These are phyloP conservation scores for Girardinus metallicus DNA, from an alignment of 2,797 vertebrate species.

Conservation along the genomic window DNA sequence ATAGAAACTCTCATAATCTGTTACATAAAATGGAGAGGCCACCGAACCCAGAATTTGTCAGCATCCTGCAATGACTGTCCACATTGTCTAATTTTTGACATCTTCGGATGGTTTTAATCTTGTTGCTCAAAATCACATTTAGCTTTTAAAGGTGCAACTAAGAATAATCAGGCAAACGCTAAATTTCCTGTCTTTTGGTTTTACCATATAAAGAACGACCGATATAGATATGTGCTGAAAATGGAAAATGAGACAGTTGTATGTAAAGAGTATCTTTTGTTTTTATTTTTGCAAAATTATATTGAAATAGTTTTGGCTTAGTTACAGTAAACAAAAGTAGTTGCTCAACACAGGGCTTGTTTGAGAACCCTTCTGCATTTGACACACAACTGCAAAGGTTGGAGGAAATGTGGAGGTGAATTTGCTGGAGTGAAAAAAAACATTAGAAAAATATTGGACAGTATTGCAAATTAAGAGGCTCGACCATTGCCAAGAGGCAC, in stretches of 20 bases:
- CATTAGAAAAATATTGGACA: constrained; percentile 63
- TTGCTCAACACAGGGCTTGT: constrained; percentile 5
- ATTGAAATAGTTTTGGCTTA: neutral
- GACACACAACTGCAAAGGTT: constrained; percentile 30
- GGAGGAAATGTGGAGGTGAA: constrained; percentile 36
- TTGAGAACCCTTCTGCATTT: constrained; percentile 14
- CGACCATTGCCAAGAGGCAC: constrained; percentile 64
- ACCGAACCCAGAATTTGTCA: neutral
- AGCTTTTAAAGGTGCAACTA: neutral
- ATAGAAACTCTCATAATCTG: neutral
- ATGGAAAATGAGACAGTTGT: neutral
- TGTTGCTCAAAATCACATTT: neutral
- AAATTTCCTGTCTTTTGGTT: neutral
- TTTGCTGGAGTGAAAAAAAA: constrained; percentile 50
- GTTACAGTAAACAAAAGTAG: neutral
- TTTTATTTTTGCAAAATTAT: no score
- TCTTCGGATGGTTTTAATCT: neutral
- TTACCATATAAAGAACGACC: neutral
- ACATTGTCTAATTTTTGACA: neutral
- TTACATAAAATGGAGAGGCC: neutral
- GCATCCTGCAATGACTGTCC: neutral
- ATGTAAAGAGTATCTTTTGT: neutral
- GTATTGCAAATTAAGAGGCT: constrained; percentile 64
- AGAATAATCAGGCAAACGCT: neutral
- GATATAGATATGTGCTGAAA: neutral